phyloP scores from a whole-genome alignment of 2,113 vertebrate species.

The Candoia aspera region DNA sequence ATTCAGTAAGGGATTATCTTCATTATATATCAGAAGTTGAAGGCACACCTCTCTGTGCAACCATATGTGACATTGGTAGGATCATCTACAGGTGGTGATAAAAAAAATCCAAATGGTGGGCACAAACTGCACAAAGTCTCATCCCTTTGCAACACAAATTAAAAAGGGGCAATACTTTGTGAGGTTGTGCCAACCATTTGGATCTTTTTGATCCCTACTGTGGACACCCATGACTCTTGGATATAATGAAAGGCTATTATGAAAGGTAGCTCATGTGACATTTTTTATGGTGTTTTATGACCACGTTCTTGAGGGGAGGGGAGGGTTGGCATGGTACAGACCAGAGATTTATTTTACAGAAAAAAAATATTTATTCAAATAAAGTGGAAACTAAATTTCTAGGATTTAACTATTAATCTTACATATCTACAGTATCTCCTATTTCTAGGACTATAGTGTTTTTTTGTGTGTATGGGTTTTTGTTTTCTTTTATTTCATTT shows the following conservation, averaged over 20 bases:
- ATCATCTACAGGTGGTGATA: background rate
- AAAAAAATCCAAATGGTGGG: background rate
- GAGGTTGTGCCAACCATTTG: background rate
- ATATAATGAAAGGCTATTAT: background rate
- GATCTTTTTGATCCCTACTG: background rate
- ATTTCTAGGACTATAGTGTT: background rate
- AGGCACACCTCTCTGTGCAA: background rate
- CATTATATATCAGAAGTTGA: background rate
- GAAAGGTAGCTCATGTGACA: background rate
- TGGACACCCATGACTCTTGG: background rate
- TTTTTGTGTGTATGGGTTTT: no score
- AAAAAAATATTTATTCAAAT: background rate
- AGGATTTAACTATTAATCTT: no score
- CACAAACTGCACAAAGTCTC: background rate
- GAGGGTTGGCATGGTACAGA: background rate
- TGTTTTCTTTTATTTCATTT: background rate
- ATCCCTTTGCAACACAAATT: background rate
- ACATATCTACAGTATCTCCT: background rate
- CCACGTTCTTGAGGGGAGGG: background rate
- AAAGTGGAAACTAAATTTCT: background rate
- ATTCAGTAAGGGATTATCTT: background rate
- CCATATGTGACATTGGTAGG: background rate
- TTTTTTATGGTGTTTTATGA: background rate
- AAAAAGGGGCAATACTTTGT: background rate
- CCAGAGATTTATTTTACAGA: background rate